Percentiles rank a stretch among this genome's conserved stretches.
Evolutionary conservation across 2,797 vertebrate species (phyloP).

Genomic region (Numenius phaeopus): DNA sequence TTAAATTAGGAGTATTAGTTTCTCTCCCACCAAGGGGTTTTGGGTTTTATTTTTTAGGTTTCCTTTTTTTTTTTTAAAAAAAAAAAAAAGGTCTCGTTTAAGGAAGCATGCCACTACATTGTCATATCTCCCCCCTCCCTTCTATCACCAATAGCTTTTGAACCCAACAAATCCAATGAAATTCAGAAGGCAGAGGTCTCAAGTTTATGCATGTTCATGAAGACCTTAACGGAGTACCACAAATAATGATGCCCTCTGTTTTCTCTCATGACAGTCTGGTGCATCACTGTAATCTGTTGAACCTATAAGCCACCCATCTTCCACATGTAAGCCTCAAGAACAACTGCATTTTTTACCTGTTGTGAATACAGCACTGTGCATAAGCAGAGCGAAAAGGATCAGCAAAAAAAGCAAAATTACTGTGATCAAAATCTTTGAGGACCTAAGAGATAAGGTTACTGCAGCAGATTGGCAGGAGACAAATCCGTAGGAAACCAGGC

Average conservation of each 20-base stretch:
- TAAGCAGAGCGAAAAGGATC: neutral
- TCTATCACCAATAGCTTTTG: neutral
- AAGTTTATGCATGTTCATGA: neutral
- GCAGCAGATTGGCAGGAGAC: neutral
- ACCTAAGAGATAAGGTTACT: neutral
- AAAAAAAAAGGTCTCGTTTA: fast-evolving
- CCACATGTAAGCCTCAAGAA: neutral
- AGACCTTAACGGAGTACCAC: neutral
- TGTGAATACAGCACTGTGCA: neutral
- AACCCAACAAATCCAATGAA: neutral
- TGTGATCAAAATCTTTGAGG: neutral
- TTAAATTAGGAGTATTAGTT: neutral
- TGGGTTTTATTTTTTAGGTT: neutral
- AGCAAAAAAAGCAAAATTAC: neutral
- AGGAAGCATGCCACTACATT: neutral
- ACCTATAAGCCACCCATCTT: neutral
- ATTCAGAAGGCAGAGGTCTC: neutral
- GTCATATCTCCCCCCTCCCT: neutral
- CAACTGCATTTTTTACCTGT: neutral
- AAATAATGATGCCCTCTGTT: neutral
- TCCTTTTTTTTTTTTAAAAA: neutral
- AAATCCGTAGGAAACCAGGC: neutral
- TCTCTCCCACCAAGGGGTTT: neutral
- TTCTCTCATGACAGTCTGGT: neutral
- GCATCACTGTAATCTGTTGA: neutral